Evolutionary conservation across 2,888 invertebrate species (phyloP).

Genomic region (Polyommatus icarus): DNA sequence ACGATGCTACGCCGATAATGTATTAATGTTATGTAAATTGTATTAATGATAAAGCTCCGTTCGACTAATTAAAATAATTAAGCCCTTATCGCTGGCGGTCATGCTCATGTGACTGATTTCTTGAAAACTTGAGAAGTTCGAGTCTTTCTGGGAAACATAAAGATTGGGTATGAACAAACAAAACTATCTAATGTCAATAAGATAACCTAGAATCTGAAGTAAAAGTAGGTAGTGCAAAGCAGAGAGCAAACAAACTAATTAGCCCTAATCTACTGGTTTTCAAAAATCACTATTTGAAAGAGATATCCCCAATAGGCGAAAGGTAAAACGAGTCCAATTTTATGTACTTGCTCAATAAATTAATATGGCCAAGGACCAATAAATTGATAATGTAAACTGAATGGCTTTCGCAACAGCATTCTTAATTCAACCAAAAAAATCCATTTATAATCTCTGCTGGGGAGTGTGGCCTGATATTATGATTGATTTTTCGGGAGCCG

Average conservation of each 20-base stretch:
- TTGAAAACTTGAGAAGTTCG: not conserved
- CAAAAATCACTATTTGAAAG: not conserved
- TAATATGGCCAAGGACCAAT: slow-evolving; percentile 6
- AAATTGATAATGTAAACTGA: not conserved
- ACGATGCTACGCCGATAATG: slow-evolving; percentile 10
- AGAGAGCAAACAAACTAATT: not conserved
- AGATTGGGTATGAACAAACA: not conserved
- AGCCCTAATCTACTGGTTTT: not conserved
- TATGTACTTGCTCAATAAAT: slow-evolving; percentile 7
- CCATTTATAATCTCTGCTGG: not conserved
- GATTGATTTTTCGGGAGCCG: not conserved
- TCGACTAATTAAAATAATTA: slow-evolving; percentile 8
- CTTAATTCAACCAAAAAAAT: not conserved
- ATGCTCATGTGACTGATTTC: not conserved
- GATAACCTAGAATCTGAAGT: slow-evolving; percentile 5
- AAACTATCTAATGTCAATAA: not conserved
- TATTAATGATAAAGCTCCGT: slow-evolving; percentile 19
- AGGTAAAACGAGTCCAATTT: not conserved
- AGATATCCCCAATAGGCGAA: not conserved
- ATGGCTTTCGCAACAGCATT: not conserved
- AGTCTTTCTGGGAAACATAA: not conserved
- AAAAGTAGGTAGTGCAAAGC: not conserved
- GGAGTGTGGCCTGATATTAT: not conserved
- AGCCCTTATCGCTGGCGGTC: not conserved
- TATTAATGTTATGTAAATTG: slow-evolving; percentile 31